Conservation (phyloP, 2,113 vertebrate genomes). For the Halcyon senegalensis region DNA sequence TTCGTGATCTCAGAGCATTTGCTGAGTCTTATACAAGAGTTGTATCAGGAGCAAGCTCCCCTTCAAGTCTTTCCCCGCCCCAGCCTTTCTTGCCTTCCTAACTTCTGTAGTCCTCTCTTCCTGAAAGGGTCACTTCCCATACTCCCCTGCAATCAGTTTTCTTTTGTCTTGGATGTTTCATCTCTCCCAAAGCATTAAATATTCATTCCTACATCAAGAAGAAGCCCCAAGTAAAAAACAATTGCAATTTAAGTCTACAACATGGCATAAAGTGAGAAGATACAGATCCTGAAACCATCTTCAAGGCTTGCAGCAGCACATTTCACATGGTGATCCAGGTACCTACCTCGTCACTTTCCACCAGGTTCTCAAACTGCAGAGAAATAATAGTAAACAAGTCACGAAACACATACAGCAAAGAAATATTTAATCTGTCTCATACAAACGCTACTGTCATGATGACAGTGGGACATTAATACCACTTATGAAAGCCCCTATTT, state of each 20-base stretch:
- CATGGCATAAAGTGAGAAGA: background rate
- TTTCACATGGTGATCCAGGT: background rate
- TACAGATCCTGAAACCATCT: background rate
- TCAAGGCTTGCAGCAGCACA: background rate
- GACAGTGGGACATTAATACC: background rate
- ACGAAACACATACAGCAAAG: background rate
- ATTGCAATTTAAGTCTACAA: background rate
- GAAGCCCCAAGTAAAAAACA: background rate
- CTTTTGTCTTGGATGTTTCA: background rate
- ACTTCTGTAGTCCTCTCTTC: background rate
- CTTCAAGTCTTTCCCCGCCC: background rate
- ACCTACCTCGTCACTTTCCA: conserved; percentile 86
- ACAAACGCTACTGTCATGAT: background rate
- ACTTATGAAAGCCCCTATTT: background rate
- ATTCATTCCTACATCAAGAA: background rate
- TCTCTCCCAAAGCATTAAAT: background rate
- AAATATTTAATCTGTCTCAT: background rate
- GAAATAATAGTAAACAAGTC: background rate
- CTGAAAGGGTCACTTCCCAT: background rate
- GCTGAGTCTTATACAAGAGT: background rate
- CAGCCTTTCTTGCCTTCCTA: background rate
- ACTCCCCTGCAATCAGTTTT: background rate
- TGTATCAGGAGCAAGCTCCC: background rate
- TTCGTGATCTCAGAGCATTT: background rate
- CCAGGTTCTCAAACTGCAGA: conserved; percentile 84